Evolutionary conservation across 1,140 invertebrate species (phyloP).

Genomic region (Macrobrachium nipponense): DNA sequence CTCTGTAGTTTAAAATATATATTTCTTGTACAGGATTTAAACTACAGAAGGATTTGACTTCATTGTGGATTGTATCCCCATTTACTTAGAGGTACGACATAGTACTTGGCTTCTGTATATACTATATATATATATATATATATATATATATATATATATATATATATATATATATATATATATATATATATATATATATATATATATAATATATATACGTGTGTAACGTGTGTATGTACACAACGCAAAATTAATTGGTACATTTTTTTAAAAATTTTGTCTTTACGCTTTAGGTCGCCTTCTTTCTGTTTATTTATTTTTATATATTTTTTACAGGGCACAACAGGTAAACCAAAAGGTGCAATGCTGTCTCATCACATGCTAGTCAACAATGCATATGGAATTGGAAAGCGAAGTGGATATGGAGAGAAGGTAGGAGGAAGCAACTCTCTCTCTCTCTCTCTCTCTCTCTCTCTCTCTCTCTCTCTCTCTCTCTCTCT

Average conservation of each 20-base stretch:
- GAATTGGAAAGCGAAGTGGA: slow-evolving; percentile 17
- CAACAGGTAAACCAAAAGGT: slow-evolving; percentile 43
- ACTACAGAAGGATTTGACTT: no score
- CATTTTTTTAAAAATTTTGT: background rate
- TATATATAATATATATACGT: background rate
- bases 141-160: slow-evolving; percentile 16
- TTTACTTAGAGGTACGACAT: no score
- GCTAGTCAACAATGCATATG: slow-evolving; percentile 39
- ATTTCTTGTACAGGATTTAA: no score
- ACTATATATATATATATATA: background rate
- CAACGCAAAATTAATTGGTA: no score
- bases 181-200: slow-evolving; percentile 39
- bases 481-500: slow-evolving; percentile 3
- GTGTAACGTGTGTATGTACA: background rate
- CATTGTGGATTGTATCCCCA: no score
- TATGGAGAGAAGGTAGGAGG: slow-evolving; percentile 38
- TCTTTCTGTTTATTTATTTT: background rate
- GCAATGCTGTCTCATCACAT: slow-evolving; percentile 48
- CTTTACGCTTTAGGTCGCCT: no score
- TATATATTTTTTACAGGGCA: slow-evolving; percentile 34
- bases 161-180: slow-evolving; percentile 33
- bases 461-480: slow-evolving; percentile 11
- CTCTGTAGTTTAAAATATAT: no score
- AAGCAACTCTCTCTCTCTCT: background rate
- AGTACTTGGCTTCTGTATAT: no score